Evolutionary conservation across 2,113 vertebrate species (phyloP).

Genomic region (Lepus americanus): DNA sequence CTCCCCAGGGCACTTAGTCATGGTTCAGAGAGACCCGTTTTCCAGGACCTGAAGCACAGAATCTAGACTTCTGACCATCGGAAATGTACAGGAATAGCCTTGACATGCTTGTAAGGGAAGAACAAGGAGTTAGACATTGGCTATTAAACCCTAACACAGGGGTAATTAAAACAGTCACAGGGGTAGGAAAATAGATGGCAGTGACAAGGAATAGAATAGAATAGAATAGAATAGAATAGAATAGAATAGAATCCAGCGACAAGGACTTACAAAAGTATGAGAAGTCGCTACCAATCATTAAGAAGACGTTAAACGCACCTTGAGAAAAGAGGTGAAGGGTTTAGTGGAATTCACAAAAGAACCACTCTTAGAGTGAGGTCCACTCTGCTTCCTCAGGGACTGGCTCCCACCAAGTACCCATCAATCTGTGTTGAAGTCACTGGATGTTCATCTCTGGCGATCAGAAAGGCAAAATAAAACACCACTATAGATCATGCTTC

Average conservation of each 20-base stretch:
- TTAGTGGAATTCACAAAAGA: background rate
- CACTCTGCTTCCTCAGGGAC: background rate
- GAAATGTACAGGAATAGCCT: background rate
- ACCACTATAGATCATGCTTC: background rate
- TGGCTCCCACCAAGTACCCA: background rate
- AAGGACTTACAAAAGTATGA: background rate
- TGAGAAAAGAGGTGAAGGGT: background rate
- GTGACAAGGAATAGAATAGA: no score
- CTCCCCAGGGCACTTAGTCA: background rate
- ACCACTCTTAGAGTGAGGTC: background rate
- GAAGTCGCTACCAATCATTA: background rate
- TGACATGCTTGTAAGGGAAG: background rate
- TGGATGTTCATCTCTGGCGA: background rate
- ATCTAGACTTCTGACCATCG: background rate
- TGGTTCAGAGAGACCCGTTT: background rate
- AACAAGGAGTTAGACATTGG: background rate
- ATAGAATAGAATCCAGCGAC: background rate
- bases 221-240: background rate
- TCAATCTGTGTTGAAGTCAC: background rate
- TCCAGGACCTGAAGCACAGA: background rate
- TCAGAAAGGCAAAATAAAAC: constrained; percentile 7
- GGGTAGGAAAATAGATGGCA: background rate
- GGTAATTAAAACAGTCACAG: background rate
- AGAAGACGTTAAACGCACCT: constrained; percentile 18
- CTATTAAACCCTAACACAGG: background rate